phyloP scores from a whole-genome alignment of 2,888 invertebrate species.

The Rutpela maculata region DNA sequence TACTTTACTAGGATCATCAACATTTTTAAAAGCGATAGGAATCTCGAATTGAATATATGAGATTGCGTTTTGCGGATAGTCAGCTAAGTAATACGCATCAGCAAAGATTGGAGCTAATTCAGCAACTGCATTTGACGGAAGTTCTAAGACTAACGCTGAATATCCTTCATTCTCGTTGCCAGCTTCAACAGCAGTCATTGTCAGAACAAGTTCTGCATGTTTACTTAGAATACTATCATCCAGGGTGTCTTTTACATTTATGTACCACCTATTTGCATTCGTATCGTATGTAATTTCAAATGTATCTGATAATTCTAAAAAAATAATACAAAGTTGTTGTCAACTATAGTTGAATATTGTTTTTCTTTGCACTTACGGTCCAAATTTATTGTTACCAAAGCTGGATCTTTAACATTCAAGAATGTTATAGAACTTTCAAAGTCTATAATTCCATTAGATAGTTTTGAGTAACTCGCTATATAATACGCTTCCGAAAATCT shows the following conservation, averaged over 20 bases:
- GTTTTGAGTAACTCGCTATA: conserved; percentile 20
- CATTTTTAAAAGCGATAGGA: conserved; percentile 24
- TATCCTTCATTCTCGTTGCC: conserved; percentile 17
- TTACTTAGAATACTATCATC: not conserved
- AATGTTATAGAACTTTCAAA: conserved; percentile 16
- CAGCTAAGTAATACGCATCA: conserved; percentile 27
- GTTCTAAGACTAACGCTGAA: conserved; percentile 38
- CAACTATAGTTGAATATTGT: not conserved
- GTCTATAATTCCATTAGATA: conserved; percentile 16
- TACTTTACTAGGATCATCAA: conserved; percentile 12
- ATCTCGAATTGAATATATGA: conserved; percentile 24
- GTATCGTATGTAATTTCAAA: conserved; percentile 13
- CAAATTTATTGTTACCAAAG: not conserved
- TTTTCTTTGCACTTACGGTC: conserved; percentile 15
- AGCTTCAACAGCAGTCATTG: conserved; percentile 23
- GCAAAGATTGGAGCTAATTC: conserved; percentile 30
- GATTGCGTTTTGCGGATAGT: conserved; percentile 20
- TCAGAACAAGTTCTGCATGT: conserved; percentile 26
- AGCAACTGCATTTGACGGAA: not conserved
- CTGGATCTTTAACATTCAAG: conserved; percentile 8
- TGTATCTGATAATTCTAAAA: conserved; percentile 4
- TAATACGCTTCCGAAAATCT: conserved; percentile 34
- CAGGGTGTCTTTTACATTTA: not conserved
- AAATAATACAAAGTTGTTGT: not conserved
- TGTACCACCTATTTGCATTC: not conserved